Percentiles rank a stretch among this genome's conserved stretches.
Conservation (phyloP, 1,140 invertebrate genomes). For the Hyles vespertilio region DNA sequence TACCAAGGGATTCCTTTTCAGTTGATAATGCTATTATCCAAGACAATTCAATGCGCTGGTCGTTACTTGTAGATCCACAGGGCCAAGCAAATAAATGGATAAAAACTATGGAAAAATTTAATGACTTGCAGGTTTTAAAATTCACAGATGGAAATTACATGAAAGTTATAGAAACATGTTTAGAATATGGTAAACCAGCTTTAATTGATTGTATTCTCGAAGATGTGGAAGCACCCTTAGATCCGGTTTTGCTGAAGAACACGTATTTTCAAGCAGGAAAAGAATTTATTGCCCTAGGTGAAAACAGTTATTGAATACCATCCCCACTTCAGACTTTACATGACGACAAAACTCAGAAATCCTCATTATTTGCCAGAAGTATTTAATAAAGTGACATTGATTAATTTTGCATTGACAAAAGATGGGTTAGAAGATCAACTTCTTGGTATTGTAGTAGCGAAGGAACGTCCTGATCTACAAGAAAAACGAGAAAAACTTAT, state of each 20-base stretch:
- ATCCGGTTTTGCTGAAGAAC: conserved; percentile 89
- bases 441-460: conserved; percentile 93
- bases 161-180: conserved; percentile 86
- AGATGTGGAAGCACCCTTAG: conserved; percentile 88
- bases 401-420: conserved; percentile 95
- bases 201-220: conserved; percentile 91
- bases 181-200: conserved; percentile 90
- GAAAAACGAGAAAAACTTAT: conserved; percentile 91
- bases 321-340: conserved; percentile 88
- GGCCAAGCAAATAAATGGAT: conserved; percentile 96
- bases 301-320: conserved; percentile 88
- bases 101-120: conserved; percentile 91
- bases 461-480: conserved; percentile 93
- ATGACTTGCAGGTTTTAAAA: conserved; percentile 87
- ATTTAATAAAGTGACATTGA: conserved; percentile 91
- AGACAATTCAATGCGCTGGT: conserved; percentile 86
- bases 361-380: conserved; percentile 94
- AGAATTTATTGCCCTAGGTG: conserved; percentile 89
- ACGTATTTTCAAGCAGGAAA: conserved; percentile 88
- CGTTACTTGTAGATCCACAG: conserved; percentile 94
- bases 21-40: conserved; percentile 95
- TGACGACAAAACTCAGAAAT: conserved; percentile 93
- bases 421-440: conserved; percentile 94
- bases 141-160: conserved; percentile 90
- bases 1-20: conserved; percentile 92